phyloP scores from a whole-genome alignment of 2,113 vertebrate genomes.

The Rhadina sibilatrix region DNA sequence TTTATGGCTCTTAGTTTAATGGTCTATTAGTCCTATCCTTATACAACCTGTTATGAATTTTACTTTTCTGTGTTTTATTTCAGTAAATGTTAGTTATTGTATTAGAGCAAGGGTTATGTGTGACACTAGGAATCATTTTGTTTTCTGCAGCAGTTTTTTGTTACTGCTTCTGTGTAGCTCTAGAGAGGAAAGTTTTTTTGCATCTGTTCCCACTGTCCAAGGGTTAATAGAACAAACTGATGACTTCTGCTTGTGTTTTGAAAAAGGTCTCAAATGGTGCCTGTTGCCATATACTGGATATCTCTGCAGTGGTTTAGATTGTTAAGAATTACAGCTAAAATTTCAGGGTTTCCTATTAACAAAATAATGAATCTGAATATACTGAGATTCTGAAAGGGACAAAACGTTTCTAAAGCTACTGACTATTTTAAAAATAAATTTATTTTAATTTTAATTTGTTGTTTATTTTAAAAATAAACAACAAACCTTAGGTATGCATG shows the following conservation, averaged over 20 bases:
- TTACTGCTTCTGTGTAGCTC: background rate
- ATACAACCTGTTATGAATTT: background rate
- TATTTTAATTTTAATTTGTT: too few relatives aligned
- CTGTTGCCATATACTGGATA: background rate
- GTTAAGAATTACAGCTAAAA: background rate
- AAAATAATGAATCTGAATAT: background rate
- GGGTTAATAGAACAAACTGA: background rate
- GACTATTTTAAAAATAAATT: background rate
- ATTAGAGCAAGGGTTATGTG: background rate
- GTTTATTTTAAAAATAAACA: background rate
- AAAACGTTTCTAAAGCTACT: background rate
- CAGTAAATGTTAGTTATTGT: background rate
- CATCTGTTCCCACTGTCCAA: background rate
- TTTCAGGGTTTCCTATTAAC: background rate
- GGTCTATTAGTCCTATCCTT: background rate
- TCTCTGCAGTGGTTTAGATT: background rate
- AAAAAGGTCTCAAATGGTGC: background rate
- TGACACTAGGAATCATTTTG: background rate
- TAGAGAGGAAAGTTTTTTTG: background rate
- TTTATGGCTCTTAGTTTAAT: background rate
- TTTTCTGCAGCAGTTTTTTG: background rate
- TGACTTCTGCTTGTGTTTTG: background rate
- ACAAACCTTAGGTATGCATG: background rate
- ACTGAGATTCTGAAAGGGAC: background rate
- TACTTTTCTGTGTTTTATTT: background rate